These are phyloP conservation scores for Pectinophora gossypiella DNA, from an alignment of 1,140 invertebrate species.

Conservation along the genomic window DNA sequence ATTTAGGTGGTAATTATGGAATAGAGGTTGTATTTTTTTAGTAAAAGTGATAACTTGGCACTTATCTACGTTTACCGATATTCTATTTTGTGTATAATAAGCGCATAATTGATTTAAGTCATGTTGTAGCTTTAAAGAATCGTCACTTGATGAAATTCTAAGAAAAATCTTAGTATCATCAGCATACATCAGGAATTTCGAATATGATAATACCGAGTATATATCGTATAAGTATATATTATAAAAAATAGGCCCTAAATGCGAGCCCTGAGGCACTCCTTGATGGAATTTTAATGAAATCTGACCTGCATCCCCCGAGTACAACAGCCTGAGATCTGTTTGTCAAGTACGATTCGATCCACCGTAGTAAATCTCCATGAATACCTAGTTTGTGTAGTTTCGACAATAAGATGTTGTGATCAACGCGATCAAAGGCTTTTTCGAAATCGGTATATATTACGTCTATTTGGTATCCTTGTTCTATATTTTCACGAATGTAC, in stretches of 20 bases:
- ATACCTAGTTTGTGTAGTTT: conserved; percentile 18
- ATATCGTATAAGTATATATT: conserved; percentile 17
- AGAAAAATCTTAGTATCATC: conserved; percentile 19
- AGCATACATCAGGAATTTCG: background rate
- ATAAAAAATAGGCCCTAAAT: conserved; percentile 14
- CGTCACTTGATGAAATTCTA: background rate
- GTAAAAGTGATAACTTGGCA: background rate
- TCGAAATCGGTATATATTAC: conserved; percentile 38
- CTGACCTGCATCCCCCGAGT: conserved; percentile 15
- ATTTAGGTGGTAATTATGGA: background rate
- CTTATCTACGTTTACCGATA: background rate
- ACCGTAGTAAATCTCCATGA: conserved; percentile 22
- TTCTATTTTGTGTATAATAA: background rate
- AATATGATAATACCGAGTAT: background rate
- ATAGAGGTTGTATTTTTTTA: background rate
- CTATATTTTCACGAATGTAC: conserved; percentile 16
- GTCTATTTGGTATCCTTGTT: conserved; percentile 28
- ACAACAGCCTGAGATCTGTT: conserved; percentile 19
- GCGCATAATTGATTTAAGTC: background rate
- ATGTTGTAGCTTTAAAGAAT: background rate
- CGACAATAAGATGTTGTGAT: conserved; percentile 15
- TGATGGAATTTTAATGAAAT: conserved; percentile 13
- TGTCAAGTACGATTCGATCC: conserved; percentile 18
- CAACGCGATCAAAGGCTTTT: conserved; percentile 40
- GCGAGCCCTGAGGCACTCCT: conserved; percentile 15